These are phyloP conservation scores for Smittia aterrima DNA, from an alignment of 2,888 invertebrate species.

Conservation along the genomic window DNA sequence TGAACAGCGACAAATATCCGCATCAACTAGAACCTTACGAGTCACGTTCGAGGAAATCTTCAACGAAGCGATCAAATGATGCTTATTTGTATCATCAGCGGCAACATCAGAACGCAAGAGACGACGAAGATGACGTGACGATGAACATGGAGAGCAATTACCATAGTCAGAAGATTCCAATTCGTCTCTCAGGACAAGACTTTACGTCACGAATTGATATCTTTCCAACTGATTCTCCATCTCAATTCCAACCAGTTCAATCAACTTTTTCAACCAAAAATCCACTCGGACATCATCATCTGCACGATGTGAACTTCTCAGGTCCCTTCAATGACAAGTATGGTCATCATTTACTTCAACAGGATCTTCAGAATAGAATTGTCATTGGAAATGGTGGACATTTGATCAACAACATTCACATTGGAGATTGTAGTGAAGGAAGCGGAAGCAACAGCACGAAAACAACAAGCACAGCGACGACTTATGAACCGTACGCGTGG, in stretches of 20 bases:
- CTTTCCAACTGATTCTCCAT: conserved; percentile 52
- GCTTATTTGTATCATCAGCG: not conserved
- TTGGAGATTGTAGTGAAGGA: conserved; percentile 43
- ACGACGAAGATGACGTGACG: not conserved
- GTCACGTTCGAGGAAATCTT: conserved; percentile 24
- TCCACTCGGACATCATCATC: conserved; percentile 43
- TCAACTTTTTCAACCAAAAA: conserved; percentile 47
- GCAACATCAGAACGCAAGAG: not conserved
- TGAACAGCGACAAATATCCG: conserved; percentile 54
- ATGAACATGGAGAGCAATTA: not conserved
- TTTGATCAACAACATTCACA: conserved; percentile 13
- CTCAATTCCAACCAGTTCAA: conserved; percentile 44
- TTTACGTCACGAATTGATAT: conserved; percentile 54
- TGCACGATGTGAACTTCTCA: conserved; percentile 45
- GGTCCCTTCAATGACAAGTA: not conserved
- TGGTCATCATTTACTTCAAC: not conserved
- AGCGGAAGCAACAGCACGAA: conserved; percentile 43
- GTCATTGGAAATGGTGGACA: not conserved
- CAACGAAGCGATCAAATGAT: not conserved
- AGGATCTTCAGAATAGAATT: conserved; percentile 42
- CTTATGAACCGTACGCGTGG: conserved; percentile 57
- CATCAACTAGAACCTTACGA: conserved; percentile 50
- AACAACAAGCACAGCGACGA: conserved; percentile 23
- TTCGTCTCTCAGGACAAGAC: conserved; percentile 41
- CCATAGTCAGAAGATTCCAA: conserved; percentile 31